Evolutionary conservation across 92 coral and sea anemone genomes (phyloP).

Genomic region (Epizoanthus fatuus): DNA sequence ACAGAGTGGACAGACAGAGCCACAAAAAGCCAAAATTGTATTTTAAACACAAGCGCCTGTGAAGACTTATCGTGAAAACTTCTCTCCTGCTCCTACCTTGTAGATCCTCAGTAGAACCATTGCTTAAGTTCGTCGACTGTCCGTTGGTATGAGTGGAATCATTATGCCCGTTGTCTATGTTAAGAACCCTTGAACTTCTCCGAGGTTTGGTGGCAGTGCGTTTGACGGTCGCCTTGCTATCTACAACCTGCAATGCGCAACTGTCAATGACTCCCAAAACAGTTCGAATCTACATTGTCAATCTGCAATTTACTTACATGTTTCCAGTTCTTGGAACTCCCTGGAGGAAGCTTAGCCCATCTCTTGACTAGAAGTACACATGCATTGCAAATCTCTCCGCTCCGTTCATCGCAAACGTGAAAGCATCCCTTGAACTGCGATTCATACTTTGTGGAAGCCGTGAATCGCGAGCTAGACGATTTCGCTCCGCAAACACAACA

Average conservation of each 20-base stretch:
- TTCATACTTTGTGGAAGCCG: conserved; percentile 95
- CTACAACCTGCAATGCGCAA: conserved; percentile 82
- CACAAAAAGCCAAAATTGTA: no score
- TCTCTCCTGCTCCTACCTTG: conserved; percentile 25
- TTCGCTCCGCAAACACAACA: conserved; percentile 99
- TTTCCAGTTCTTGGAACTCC: conserved; percentile 93
- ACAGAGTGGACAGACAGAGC: no score
- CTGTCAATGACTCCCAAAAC: conserved; percentile 10
- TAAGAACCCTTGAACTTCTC: conserved; percentile 77
- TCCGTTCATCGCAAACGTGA: conserved; percentile 79
- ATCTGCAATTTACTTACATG: conserved; percentile 77
- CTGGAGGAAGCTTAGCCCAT: conserved; percentile 95
- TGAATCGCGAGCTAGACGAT: conserved; percentile 98
- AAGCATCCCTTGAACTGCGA: conserved; percentile 92
- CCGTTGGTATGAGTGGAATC: conserved; percentile 53
- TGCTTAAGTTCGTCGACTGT: conserved; percentile 64
- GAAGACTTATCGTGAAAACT: background rate
- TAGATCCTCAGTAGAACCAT: conserved; percentile 47
- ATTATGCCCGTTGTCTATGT: conserved; percentile 63
- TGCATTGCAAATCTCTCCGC: conserved; percentile 98
- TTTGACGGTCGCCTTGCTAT: conserved; percentile 88
- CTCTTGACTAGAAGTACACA: conserved; percentile 97
- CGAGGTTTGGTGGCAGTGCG: conserved; percentile 84
- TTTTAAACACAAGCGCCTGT: no score
- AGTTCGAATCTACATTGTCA: conserved; percentile 1